Base-by-base conservation (phyloP, 2,888 invertebrate genomes). In the Flexamia atlantica region DNA sequence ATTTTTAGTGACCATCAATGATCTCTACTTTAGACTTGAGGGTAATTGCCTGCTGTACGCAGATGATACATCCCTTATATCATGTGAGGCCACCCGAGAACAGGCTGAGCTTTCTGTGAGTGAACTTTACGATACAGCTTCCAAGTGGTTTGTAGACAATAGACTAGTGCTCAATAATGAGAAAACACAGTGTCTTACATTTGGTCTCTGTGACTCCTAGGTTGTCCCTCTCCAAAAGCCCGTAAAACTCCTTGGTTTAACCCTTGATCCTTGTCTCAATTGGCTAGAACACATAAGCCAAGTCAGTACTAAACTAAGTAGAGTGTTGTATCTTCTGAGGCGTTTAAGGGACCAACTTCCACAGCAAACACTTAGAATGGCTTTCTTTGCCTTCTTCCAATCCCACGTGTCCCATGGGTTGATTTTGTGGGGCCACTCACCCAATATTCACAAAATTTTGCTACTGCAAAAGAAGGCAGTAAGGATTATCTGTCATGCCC, bases 1-100 rank as follows among this genome's bases (percentile, higher is more conserved):
- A 9, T 70, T 70, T 70, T 9, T 70, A 36, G 36, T 70, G 32
- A 32, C 32, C n/a, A n/a, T n/a, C n/a, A 20, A 36, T 40, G 32
- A 72, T 20, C 32, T 72, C n/a, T 72, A 42, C 20, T 23, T 23
- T 23, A 7, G 53, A 20, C 7, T 53, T 1, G 53, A 53, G 20
- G 3, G 20, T 4, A 53, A 53, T 4, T 53, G 53, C 14, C 53
- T 53, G 20, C 23, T 53, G 10, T 53, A 53, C 10, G 53, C 53
- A 53, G 53, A 53, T 23, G 53, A 53, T 23, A 53, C 23, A 3
- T 53, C 53, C 23, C 53, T 53, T 53, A 23, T 53, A n/a, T 23
- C 53, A 20, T 23, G 53, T 53, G 23, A 53, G 14, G 10, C 3
- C 20, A 53, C 5, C 10, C 53, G 20, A 2, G 53, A 53, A 23